A percentile compares a stretch with the other conserved stretches of the same genome.
phyloP scores from a whole-genome alignment of 2,797 vertebrate genomes.

The Chanos chanos region DNA sequence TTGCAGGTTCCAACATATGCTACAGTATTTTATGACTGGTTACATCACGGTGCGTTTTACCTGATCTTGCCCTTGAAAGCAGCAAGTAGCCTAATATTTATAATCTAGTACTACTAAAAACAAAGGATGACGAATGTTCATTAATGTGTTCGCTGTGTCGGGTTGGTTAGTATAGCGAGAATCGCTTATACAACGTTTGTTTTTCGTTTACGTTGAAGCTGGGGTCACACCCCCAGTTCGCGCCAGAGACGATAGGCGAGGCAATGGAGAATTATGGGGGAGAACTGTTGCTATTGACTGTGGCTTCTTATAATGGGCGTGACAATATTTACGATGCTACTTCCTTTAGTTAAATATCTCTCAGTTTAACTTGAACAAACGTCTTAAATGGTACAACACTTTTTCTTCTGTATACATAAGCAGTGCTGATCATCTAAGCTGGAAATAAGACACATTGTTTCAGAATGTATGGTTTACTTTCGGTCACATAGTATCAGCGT shows the following conservation, averaged over 20 bases:
- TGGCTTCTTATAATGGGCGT: conserved; percentile 72
- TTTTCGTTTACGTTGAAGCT: not conserved
- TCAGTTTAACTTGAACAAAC: too few species aligned
- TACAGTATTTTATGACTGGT: conserved; percentile 31
- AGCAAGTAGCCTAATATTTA: too few species aligned
- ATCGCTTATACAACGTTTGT: too few species aligned
- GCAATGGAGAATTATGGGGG: conserved; percentile 27
- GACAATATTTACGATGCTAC: conserved; percentile 62
- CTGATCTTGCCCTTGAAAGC: not conserved
- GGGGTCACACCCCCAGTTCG: not conserved
- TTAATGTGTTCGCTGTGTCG: too few species aligned
- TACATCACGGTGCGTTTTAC: conserved; percentile 24
- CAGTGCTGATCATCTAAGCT: not conserved
- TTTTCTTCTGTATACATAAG: not conserved
- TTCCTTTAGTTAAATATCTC: conserved; percentile 44
- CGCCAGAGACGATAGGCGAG: conserved; percentile 8
- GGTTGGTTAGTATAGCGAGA: too few species aligned
- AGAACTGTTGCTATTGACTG: conserved; percentile 58
- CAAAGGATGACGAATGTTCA: too few species aligned
- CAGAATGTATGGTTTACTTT: not conserved
- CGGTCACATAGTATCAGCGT: conserved; percentile 23
- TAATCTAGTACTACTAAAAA: too few species aligned
- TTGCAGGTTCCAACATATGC: conserved; percentile 1
- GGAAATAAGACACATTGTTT: not conserved
- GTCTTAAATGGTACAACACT: not conserved